These are phyloP conservation scores for Antigone vipio DNA, from an alignment of 2,113 vertebrate species.

Conservation along the genomic window DNA sequence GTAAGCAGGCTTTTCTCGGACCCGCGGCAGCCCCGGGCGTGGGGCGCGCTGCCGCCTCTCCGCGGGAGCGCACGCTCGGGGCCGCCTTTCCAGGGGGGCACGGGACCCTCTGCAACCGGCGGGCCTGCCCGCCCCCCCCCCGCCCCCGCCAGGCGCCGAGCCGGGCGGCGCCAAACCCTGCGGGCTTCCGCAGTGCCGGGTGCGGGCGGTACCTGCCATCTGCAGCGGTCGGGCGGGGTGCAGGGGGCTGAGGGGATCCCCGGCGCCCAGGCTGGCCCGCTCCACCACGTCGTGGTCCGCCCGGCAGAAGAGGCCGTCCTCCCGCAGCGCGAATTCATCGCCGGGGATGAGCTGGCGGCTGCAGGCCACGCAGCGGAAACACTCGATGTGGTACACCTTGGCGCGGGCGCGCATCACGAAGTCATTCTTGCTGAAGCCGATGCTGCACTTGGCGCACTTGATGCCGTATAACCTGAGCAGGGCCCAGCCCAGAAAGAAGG, in stretches of 20 bases:
- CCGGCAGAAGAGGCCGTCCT: constrained; percentile 95
- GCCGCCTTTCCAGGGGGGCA: not conserved
- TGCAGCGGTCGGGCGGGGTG: constrained; percentile 92
- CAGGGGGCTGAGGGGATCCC: constrained; percentile 91
- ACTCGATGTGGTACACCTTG: constrained; percentile 98
- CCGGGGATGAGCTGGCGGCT: constrained; percentile 97
- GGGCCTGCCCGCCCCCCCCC: not conserved
- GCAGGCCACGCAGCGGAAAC: constrained; percentile 98
- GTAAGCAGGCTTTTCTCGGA: not conserved
- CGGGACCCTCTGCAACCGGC: not conserved
- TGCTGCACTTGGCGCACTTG: constrained; percentile 98
- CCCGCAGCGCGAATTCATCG: constrained; percentile 94
- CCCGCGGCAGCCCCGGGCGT: not conserved
- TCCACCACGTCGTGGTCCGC: constrained; percentile 97
- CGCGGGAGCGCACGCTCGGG: not conserved
- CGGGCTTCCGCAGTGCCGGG: not conserved
- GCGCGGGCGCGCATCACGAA: constrained; percentile 97
- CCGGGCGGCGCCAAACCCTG: not conserved
- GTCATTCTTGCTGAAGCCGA: constrained; percentile 99
- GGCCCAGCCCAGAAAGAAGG: not conserved
- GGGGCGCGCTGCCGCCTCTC: not conserved
- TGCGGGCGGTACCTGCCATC: constrained; percentile 90
- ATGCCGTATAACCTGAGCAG: constrained; percentile 91
- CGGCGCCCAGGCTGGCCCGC: constrained; percentile 86
- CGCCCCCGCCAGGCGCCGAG: too few relatives aligned